These are phyloP conservation scores for Spilarctia lutea DNA, from an alignment of 2,888 invertebrate genomes.

Conservation along the genomic window DNA sequence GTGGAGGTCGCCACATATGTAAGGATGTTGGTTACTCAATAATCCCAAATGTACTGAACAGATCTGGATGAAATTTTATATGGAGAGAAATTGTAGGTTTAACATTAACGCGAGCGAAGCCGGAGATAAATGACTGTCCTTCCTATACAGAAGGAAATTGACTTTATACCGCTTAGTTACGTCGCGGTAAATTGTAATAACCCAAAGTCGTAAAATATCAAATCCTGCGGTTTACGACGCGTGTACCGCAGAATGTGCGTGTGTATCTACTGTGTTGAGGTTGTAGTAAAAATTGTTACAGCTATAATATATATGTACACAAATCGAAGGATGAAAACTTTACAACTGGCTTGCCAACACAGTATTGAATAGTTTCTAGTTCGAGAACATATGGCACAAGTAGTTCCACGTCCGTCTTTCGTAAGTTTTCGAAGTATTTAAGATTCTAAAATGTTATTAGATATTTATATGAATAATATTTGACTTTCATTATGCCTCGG, in stretches of 20 bases:
- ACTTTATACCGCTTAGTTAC: not conserved
- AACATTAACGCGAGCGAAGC: not conserved
- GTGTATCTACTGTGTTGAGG: not conserved
- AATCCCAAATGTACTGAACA: not conserved
- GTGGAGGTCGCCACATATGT: too few species aligned
- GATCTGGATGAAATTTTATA: not conserved
- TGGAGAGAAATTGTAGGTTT: too few species aligned
- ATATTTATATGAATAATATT: not conserved
- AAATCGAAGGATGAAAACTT: constrained; percentile 3
- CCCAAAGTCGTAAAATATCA: not conserved
- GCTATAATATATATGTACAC: not conserved
- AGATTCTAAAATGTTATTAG: not conserved
- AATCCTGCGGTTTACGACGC: not conserved
- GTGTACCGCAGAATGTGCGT: not conserved
- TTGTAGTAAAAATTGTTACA: not conserved
- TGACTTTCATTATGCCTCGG: not conserved
- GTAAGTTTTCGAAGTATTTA: not conserved
- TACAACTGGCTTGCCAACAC: not conserved
- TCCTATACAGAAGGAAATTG: constrained; percentile 17
- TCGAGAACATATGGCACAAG: constrained; percentile 7
- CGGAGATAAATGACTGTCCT: not conserved
- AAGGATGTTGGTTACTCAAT: not conserved
- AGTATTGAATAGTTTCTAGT: constrained; percentile 14
- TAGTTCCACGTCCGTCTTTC: not conserved
- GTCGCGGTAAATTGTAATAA: not conserved